A percentile compares a stretch with the other conserved stretches of the same genome.
phyloP scores from a whole-genome alignment of 1,140 invertebrate species.

The Acyrthosiphon pisum region DNA sequence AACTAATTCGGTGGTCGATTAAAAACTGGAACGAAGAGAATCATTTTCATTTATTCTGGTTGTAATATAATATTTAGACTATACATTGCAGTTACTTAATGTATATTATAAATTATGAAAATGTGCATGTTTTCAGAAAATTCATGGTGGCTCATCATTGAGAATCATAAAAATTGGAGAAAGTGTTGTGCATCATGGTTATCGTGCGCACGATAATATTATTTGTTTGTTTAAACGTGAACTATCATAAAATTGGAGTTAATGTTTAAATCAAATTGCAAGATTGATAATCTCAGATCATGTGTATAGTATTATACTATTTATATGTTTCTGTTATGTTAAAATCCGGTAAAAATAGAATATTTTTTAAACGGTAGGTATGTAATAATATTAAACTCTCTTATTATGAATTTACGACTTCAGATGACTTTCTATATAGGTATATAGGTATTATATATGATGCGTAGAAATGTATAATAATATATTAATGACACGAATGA shows the following conservation, averaged over 20 bases:
- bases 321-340: neutral
- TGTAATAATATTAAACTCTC: neutral
- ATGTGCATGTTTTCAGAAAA: neutral
- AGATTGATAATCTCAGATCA: neutral
- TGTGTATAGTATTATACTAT: neutral
- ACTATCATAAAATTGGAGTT: slow-evolving; percentile 19
- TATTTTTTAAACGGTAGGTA: neutral
- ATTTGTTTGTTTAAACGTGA: slow-evolving; percentile 35
- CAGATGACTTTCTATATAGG: neutral
- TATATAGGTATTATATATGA: neutral
- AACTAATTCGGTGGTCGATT: neutral
- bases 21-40: neutral
- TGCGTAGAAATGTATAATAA: neutral
- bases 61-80: neutral
- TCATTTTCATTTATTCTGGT: neutral
- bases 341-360: neutral
- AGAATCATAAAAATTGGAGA: neutral
- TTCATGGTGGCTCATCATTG: neutral
- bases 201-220: slow-evolving; percentile 13
- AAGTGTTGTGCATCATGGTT: neutral
- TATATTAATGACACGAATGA: neutral
- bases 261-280: slow-evolving; percentile 5
- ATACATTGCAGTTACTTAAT: neutral
- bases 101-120: neutral
- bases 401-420: slow-evolving; percentile 2